These are phyloP conservation scores for Leucoraja ocellata DNA, from an alignment of 2,797 vertebrate genomes.

Conservation along the genomic window DNA sequence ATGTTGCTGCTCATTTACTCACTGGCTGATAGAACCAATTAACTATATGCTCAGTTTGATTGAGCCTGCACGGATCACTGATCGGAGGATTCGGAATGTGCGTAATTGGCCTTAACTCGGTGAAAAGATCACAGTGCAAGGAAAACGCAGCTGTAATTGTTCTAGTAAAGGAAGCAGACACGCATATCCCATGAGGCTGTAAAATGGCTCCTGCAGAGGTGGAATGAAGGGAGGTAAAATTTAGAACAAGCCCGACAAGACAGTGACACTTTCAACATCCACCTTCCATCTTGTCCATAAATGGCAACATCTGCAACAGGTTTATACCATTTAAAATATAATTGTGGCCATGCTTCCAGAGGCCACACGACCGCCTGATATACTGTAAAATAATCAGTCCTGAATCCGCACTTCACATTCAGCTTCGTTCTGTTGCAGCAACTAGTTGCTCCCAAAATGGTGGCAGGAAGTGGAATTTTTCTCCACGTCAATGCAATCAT, in stretches of 20 bases:
- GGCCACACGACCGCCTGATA: neutral
- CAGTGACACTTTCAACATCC: neutral
- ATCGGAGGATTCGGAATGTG: neutral
- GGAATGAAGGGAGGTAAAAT: neutral
- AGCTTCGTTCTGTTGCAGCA: neutral
- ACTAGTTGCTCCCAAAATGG: slow-evolving; percentile 14
- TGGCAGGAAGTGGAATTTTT: neutral
- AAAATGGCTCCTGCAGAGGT: slow-evolving; percentile 25
- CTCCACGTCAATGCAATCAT: neutral
- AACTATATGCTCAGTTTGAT: neutral
- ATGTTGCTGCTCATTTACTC: neutral
- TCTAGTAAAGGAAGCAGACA: slow-evolving; percentile 24
- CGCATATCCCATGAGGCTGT: slow-evolving; percentile 16
- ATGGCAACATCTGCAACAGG: neutral
- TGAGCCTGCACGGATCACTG: neutral
- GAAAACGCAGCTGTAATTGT: neutral
- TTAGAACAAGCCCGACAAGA: neutral
- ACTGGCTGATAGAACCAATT: neutral
- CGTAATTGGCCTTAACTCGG: slow-evolving; percentile 12
- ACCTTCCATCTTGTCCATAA: neutral
- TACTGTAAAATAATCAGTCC: neutral
- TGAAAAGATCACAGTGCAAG: neutral
- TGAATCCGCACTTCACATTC: neutral
- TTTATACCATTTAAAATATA: neutral
- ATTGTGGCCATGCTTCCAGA: neutral